Conservation (phyloP, 2,888 invertebrate genomes). For the Leptopilina syphax region DNA sequence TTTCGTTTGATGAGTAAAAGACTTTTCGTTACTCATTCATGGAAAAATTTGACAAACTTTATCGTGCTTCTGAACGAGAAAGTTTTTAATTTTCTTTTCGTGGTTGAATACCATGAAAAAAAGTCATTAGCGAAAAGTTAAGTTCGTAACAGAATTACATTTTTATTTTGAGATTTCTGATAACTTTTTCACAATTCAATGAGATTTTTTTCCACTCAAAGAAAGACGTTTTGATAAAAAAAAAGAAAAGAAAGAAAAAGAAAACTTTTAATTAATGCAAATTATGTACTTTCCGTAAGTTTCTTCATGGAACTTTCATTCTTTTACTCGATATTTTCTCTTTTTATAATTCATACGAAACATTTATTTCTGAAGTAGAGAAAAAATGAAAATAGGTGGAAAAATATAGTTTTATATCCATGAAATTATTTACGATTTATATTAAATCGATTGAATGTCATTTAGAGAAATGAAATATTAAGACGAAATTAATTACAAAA, state of each 20-base stretch:
- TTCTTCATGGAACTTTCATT: too few species aligned
- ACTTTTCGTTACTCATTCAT: constrained; percentile 12
- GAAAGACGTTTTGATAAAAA: background rate
- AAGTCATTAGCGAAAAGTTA: constrained; percentile 8
- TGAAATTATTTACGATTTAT: too few species aligned
- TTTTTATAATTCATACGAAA: too few species aligned
- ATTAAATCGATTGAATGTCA: too few species aligned
- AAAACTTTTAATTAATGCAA: background rate
- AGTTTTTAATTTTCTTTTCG: constrained; percentile 10
- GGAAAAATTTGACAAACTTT: constrained; percentile 16
- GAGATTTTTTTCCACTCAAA: background rate
- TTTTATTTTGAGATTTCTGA: constrained; percentile 8
- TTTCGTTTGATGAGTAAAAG: constrained; percentile 8
- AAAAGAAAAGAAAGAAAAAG: background rate
- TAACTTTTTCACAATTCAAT: background rate
- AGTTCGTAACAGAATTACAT: background rate
- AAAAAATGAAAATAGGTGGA: too few species aligned
- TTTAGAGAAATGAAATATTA: too few species aligned
- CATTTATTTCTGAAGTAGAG: too few species aligned
- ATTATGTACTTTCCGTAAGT: background rate
- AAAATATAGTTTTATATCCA: too few species aligned
- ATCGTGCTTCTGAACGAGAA: background rate
- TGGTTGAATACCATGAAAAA: background rate
- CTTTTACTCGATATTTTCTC: too few species aligned
- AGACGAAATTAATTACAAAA: too few species aligned